Evolutionary conservation across 2,113 vertebrate species (phyloP), one percentile per base, ranked within the genome.

Genomic region (Zosterops pallidus): DNA sequence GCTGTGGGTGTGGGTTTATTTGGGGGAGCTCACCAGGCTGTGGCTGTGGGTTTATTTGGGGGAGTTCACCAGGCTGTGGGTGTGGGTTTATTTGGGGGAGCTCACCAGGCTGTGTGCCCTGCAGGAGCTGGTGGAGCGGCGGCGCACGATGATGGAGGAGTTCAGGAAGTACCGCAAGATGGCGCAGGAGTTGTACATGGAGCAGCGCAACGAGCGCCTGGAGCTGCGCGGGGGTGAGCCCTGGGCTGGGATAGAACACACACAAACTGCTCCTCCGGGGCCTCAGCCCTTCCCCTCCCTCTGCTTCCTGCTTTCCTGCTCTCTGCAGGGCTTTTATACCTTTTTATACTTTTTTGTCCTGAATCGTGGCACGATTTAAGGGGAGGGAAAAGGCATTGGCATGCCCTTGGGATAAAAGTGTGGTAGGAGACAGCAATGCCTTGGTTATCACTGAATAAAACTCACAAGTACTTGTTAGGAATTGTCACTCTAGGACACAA

Each of bases 101-200:
- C 29, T 33, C 21, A 29, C 83, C 22, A 8, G 14, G 21, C 25
- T 41, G 1, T 4, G 9, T 44, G 76, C 17, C 62, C 49, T 1
- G 78, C 78, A 81, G 78, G 78, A 81, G 79, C 96, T 99, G 83
- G 98, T 99, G 70, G 99, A 99, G 90, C 99, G 99, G 92, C 98
- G 99, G 64, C 98, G 98, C 33, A 95, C 98, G 44, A 99, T 99
- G 99, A 99, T 99, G 99, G 99, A 99, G 21, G 99, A 99, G 19
- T 99, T 99, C 97, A 97, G 97, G 9, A 98, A 97, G 90, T 99
- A 99, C 98, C 98, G 99, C 35, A 99, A 99, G 94, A 95, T 95
- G 92, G 98, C 99, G 2, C 97, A 96, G 20, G 98, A 98, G 81
- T 87, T 97, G 19, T 99, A 99, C 80, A 94, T 97, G 96, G 98